Evolutionary conservation across 2,113 vertebrate genomes (phyloP).

Genomic region (Grammomys surdaster): DNA sequence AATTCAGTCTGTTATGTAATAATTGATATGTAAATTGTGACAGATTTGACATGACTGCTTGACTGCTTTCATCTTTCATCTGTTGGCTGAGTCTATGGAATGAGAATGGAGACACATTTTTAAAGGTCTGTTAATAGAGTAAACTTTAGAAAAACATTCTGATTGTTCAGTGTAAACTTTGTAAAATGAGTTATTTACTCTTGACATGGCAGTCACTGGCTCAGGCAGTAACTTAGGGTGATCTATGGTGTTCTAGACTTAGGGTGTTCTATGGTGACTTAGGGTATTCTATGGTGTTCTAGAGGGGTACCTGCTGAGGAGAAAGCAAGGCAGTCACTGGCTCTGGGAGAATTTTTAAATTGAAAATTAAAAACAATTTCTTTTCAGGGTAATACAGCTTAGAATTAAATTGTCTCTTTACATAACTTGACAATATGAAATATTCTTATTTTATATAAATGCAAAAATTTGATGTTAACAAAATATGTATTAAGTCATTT

Average conservation of each 20-base stretch:
- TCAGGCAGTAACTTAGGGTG: not conserved
- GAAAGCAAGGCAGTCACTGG: not conserved
- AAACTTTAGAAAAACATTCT: not conserved
- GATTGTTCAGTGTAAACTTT: not conserved
- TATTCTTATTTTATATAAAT: not conserved
- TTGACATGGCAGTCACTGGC: not conserved
- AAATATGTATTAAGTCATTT: not conserved
- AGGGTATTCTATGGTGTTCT: not conserved
- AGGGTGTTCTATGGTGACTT: not conserved
- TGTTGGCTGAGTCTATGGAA: not conserved
- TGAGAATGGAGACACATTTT: too few species aligned
- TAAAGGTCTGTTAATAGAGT: not conserved
- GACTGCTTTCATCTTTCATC: not conserved
- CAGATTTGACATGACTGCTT: not conserved
- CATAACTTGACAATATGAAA: not conserved
- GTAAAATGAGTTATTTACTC: not conserved
- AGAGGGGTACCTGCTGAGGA: not conserved
- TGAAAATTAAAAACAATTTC: not conserved
- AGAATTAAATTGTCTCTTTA: not conserved
- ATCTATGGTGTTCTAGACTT: too few species aligned
- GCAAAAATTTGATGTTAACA: not conserved
- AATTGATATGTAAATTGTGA: not conserved
- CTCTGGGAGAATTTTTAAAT: not conserved
- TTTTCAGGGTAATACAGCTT: not conserved
- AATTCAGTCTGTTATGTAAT: not conserved